Percentiles rank a stretch among this genome's conserved stretches.
Conservation (phyloP, 2,113 vertebrate genomes). For the Ailurus styani region DNA sequence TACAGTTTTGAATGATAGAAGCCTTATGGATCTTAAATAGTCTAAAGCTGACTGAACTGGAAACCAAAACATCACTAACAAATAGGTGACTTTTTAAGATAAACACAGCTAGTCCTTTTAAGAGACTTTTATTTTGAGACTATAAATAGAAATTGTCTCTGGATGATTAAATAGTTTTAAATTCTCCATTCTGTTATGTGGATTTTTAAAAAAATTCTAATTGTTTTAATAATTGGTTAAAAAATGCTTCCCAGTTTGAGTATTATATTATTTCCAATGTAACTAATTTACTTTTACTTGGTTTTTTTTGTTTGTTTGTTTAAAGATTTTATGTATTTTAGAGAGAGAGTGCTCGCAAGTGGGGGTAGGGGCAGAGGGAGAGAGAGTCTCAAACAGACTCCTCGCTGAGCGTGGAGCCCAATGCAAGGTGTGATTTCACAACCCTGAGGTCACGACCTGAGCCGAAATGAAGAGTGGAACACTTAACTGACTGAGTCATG, state of each 20-base stretch:
- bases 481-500: background rate
- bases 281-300: background rate
- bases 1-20: background rate
- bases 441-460: background rate
- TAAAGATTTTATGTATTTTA: background rate
- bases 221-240: background rate
- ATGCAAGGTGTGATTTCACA: background rate
- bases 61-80: background rate
- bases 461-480: background rate
- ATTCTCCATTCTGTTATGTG: background rate
- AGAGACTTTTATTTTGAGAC: background rate
- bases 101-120: background rate
- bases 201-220: background rate
- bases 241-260: background rate
- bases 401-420: rapidly evolving
- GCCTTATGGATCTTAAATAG: background rate
- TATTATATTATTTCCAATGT: background rate
- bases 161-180: background rate
- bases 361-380: background rate
- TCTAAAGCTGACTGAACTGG: background rate
- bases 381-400: background rate
- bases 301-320: background rate
- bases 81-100: background rate
- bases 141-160: background rate
- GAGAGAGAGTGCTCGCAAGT: background rate